phyloP scores from a whole-genome alignment of 2,888 invertebrate genomes.

The Archaeoteleia sp. region DNA sequence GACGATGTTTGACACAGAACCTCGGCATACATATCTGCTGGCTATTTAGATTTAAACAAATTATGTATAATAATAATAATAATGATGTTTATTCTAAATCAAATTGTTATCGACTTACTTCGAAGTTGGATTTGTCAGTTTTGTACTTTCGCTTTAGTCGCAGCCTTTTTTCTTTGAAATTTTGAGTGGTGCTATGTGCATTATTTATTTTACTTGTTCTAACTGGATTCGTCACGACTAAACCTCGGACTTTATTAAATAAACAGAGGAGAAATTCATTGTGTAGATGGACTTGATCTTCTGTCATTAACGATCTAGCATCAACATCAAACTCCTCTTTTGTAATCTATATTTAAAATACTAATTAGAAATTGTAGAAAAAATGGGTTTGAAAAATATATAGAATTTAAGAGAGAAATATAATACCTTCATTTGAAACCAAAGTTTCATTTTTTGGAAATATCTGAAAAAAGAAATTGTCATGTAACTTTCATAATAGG shows the following conservation, averaged over 20 bases:
- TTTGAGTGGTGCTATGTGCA: conserved; percentile 62
- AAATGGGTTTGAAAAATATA: too few species aligned
- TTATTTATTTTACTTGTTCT: conserved; percentile 66
- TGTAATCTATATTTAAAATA: conserved; percentile 63
- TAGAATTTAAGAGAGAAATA: conserved; percentile 11
- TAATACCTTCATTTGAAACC: conserved; percentile 79
- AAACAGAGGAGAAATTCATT: conserved; percentile 89
- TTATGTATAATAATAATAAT: conserved; percentile 5
- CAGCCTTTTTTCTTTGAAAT: conserved; percentile 66
- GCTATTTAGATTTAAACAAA: conserved; percentile 58
- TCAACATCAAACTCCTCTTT: conserved; percentile 90
- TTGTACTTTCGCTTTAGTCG: conserved; percentile 74
- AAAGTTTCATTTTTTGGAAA: conserved; percentile 83
- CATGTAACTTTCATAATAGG: too few species aligned
- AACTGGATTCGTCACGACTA: conserved; percentile 73
- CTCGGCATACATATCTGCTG: conserved; percentile 73
- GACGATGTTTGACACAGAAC: conserved; percentile 70
- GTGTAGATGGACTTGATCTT: conserved; percentile 87
- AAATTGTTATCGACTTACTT: conserved; percentile 73
- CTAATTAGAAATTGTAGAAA: conserved; percentile 5
- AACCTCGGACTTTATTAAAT: conserved; percentile 82
- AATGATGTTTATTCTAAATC: background rate
- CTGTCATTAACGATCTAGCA: conserved; percentile 83
- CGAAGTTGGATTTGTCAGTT: conserved; percentile 72
- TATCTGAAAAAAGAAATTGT: conserved; percentile 76